These are phyloP conservation scores for Talpa occidentalis DNA, from an alignment of 2,113 vertebrate species.

Conservation along the genomic window DNA sequence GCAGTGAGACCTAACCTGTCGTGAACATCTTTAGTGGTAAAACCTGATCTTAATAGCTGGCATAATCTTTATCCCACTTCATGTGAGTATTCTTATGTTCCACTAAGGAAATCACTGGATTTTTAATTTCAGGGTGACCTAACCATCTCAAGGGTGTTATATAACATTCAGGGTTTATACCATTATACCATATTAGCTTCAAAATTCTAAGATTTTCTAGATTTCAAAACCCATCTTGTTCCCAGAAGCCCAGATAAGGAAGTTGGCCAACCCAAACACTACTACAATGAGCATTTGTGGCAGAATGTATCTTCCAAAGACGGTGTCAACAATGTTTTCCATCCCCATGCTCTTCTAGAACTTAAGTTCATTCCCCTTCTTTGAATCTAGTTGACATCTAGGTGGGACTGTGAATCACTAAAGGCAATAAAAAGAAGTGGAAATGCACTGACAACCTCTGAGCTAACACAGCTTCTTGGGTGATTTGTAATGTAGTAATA, in stretches of 20 bases:
- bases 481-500: background rate
- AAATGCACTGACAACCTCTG: background rate
- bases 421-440: background rate
- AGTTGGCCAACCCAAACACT: background rate
- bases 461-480: background rate
- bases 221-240: background rate
- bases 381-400: background rate
- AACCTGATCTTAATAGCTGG: background rate
- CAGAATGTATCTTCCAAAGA: background rate
- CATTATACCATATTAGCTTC: background rate
- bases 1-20: background rate
- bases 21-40: conserved; percentile 20
- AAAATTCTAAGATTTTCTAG: conserved; percentile 8
- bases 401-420: background rate
- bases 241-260: background rate
- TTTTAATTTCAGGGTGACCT: background rate
- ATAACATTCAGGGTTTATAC: background rate
- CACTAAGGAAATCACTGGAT: background rate
- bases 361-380: background rate
- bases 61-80: background rate
- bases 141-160: background rate
- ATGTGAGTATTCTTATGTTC: background rate
- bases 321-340: background rate
- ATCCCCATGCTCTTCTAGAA: background rate
- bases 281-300: background rate